Percentiles rank a stretch among this genome's conserved stretches.
Evolutionary conservation across 2,888 invertebrate genomes (phyloP).

Genomic region (Cantharis lateralis): DNA sequence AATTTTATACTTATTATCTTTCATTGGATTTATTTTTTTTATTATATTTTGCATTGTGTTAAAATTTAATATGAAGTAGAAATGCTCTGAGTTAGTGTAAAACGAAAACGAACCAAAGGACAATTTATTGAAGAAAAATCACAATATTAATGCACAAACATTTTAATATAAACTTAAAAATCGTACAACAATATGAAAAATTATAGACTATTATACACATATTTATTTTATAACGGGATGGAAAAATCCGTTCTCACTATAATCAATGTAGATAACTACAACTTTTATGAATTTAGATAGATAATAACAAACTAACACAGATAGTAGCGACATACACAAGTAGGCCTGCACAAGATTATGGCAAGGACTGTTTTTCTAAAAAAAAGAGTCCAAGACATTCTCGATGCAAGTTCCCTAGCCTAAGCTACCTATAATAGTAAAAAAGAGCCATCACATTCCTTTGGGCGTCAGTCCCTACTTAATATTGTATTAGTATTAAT

Average conservation of each 20-base stretch:
- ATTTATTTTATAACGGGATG: constrained; percentile 68
- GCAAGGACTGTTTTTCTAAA: constrained; percentile 9
- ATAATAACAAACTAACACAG: constrained; percentile 57
- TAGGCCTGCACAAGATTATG: constrained; percentile 48
- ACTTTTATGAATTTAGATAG: constrained; percentile 50
- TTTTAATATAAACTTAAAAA: constrained; percentile 88
- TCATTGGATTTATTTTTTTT: no score
- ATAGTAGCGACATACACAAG: constrained; percentile 54
- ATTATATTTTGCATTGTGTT: no score
- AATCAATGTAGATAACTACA: constrained; percentile 46
- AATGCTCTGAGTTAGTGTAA: neutral
- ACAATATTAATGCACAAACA: constrained; percentile 73
- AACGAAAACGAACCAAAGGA: constrained; percentile 14
- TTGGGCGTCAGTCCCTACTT: constrained; percentile 52
- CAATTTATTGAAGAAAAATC: constrained; percentile 29
- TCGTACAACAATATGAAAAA: constrained; percentile 86
- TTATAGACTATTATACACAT: constrained; percentile 76
- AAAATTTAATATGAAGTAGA: no score
- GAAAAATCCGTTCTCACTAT: constrained; percentile 56
- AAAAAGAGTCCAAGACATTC: constrained; percentile 25
- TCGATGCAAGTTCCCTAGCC: constrained; percentile 41
- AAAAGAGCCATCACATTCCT: constrained; percentile 56
- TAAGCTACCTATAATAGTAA: constrained; percentile 45
- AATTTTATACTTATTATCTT: no score
- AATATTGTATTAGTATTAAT: constrained; percentile 35